Conservation (phyloP, 2,797 vertebrate species). For the Clarias laeviceps region DNA sequence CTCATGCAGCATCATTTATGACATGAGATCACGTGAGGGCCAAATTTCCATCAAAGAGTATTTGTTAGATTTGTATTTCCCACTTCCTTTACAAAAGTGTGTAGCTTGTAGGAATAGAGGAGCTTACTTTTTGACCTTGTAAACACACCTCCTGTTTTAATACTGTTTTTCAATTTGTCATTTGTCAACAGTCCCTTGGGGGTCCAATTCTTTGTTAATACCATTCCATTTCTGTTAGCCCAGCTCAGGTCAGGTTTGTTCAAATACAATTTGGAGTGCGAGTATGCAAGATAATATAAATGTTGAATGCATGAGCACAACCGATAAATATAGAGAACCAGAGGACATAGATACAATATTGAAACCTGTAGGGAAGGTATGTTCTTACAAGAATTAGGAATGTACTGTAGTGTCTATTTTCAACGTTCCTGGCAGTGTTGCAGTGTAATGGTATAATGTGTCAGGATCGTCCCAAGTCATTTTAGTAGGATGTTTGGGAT, state of each 20-base stretch:
- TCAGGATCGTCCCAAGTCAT: neutral
- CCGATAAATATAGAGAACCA: neutral
- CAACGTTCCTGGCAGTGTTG: constrained; percentile 4
- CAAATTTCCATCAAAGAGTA: constrained; percentile 62
- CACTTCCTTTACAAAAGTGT: neutral
- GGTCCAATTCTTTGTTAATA: neutral
- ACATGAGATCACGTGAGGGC: constrained; percentile 72
- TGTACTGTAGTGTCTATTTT: neutral
- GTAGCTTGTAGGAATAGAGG: neutral
- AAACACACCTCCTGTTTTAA: neutral
- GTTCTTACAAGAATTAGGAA: neutral
- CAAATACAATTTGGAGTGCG: neutral
- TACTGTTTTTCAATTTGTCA: neutral
- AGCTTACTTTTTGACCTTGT: neutral
- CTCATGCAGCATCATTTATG: constrained; percentile 56
- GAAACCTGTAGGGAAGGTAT: neutral
- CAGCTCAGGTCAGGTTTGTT: neutral
- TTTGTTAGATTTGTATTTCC: neutral
- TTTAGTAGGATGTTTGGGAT: neutral
- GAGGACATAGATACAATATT: neutral
- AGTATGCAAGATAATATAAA: neutral
- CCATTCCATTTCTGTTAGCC: neutral
- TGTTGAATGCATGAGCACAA: neutral
- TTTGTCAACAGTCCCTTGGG: neutral
- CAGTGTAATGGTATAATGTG: neutral